These are phyloP conservation scores for Troglohyphantes excavatus DNA, from an alignment of 2,888 invertebrate genomes.

Conservation along the genomic window DNA sequence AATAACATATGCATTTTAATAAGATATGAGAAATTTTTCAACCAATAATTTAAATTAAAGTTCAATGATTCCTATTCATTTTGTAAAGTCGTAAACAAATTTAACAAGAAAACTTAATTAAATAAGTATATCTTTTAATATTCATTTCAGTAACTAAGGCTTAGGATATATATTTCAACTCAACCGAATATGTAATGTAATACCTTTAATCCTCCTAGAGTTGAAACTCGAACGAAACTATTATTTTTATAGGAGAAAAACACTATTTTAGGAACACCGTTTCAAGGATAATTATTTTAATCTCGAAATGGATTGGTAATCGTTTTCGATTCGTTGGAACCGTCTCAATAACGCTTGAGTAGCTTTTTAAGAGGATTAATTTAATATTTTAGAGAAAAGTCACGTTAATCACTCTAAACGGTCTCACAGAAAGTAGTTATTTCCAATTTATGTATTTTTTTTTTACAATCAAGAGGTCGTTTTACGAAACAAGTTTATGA, in stretches of 20 bases:
- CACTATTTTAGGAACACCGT: background rate
- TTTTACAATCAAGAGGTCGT: background rate
- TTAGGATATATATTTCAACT: too few species aligned
- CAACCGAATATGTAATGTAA: background rate
- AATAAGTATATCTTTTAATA: too few species aligned
- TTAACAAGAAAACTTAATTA: too few species aligned
- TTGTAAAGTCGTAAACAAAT: too few species aligned
- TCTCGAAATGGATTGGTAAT: constrained; percentile 54
- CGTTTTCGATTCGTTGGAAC: background rate
- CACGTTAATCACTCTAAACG: constrained; percentile 47
- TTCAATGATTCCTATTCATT: too few species aligned
- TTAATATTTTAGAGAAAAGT: constrained; percentile 16
- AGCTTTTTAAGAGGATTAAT: constrained; percentile 24
- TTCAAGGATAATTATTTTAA: constrained; percentile 48
- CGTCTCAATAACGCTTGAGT: constrained; percentile 1
- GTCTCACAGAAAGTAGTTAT: background rate
- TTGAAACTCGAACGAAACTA: background rate
- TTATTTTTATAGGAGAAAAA: background rate
- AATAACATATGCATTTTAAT: too few species aligned
- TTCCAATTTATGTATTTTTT: background rate
- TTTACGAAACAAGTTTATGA: background rate
- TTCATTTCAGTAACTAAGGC: too few species aligned
- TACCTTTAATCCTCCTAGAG: background rate
- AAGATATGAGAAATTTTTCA: too few species aligned
- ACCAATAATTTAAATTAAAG: too few species aligned